Base-by-base conservation (phyloP, 2,888 invertebrate species). In the Drosophila longiperda region DNA sequence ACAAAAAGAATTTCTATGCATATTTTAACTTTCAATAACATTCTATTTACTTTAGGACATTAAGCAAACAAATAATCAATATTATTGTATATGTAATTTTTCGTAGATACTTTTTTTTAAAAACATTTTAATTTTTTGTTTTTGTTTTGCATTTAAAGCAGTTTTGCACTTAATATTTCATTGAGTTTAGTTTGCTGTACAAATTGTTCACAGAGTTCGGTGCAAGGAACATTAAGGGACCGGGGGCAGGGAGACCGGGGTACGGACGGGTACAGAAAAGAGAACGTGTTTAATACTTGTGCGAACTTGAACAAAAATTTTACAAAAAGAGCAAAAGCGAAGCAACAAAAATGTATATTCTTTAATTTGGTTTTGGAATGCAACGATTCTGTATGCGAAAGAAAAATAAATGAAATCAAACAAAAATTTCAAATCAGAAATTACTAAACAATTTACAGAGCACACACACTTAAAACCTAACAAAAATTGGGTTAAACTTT, bases 381-480 rank as follows among this genome's bases (percentile, higher is more conserved):
- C 87, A 84, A 86, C 75, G 81, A 86, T 86, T 86, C 80, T 78
- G 75, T 81, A 82, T 85, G 82, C 64, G 78, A 84, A 77, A 53
- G 42, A 38, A 59, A 15, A 23, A 68, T 58, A 45, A 52, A 69
- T 65, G 33, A 53, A 57, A 42, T 58, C 32, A 48, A 66, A 42
- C 26, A 54, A 40, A 12, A 33, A 15, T 57, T 29, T 29, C 1
- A 73, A 68, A 53, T 57, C 70, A 64, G 57, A 72, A 82, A 83
- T 70, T 69, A 70, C 81, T 77, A 77, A 80, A 73, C 75, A 72
- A 69, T 80, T 74, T 73, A 73, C 79, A 79, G 60, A 72, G 76
- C 81, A 75, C 69, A 78, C 82, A 78, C 77, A 82, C 87, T 89
- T 87, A 89, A 88, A 83, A 87, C 87, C 86, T 89, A 87, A 88